Base-by-base conservation (phyloP, 2,113 vertebrate genomes). In the Chrysochloris asiatica region DNA sequence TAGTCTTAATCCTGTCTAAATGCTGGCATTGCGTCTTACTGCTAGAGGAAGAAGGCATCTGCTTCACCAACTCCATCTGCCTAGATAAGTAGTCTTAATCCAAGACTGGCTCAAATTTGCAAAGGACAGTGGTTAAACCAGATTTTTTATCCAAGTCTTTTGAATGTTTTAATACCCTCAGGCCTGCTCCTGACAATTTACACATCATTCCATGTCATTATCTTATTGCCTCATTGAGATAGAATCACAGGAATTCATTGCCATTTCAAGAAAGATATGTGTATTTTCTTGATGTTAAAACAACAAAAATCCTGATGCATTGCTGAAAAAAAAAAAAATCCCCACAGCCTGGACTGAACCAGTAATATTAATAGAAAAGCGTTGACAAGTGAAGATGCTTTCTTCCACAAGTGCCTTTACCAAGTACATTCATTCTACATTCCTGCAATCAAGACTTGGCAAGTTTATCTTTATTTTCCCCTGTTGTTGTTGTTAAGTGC, bases 401-500 rank as follows among this genome's bases (percentile, higher is more conserved):
- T 72, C 36, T 91, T 61, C 82, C 33, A 59, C 36, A 77, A 54
- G 45, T 88, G 16, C n/a, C 80, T 76, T 91, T 77, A 63, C 22
- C 36, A 94, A 69, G 33, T 41, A 26, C 33, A 72, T 93, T 91
- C 88, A 56, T 88, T 92, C 77, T 92, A 41, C 36, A 81, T 78
- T 87, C 92, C 81, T 88, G 30, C 75, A 67, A 91, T 86, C 52
- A 84, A 82, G 63, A 83, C 89, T 85, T 85, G 81, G 36, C 38
- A 65, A 50, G 82, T 90, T 79, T 33, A 76, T 77, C 56, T 94
- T 77, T 93, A 73, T 67, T 78, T 93, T 84, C 48, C 54, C 80
- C 10, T n/a, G n/a, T n/a, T n/a, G n/a, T n/a, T n/a, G n/a, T n/a
- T n/a, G n/a, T n/a, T n/a, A n/a, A n/a, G n/a, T n/a, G n/a, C n/a